Percentiles rank a stretch among this genome's conserved stretches.
Evolutionary conservation across 2,113 vertebrate genomes (phyloP).

Genomic region (Zosterops japonicus): DNA sequence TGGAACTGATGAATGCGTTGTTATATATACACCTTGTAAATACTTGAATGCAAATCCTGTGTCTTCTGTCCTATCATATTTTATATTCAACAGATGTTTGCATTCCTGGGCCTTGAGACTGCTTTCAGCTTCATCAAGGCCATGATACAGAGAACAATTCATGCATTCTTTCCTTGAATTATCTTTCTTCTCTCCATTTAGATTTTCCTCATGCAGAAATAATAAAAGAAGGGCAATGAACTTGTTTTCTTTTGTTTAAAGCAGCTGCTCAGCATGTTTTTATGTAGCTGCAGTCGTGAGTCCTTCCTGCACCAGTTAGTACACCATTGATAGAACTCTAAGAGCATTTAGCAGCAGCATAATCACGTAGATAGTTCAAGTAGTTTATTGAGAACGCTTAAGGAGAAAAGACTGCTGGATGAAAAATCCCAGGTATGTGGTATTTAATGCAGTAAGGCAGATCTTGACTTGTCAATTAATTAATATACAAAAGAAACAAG

Average conservation of each 20-base stretch:
- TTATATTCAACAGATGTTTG: neutral
- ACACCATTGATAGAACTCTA: neutral
- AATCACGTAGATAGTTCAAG: neutral
- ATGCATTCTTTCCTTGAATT: neutral
- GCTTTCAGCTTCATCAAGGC: neutral
- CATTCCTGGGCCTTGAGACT: neutral
- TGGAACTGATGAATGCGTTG: neutral
- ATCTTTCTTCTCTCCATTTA: neutral
- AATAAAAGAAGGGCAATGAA: neutral
- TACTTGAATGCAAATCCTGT: neutral
- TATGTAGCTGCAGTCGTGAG: neutral
- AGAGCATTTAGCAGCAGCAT: neutral
- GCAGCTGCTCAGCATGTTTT: neutral
- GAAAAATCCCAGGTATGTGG: constrained; percentile 7
- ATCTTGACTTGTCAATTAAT: constrained; percentile 19
- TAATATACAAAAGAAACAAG: neutral
- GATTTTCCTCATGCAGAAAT: neutral
- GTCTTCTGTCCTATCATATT: neutral
- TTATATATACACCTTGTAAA: neutral
- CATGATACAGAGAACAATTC: neutral
- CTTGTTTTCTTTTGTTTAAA: neutral
- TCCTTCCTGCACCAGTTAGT: neutral
- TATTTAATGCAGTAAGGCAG: neutral
- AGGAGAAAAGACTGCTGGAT: neutral
- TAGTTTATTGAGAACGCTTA: constrained; percentile 3